Evolutionary conservation across 2,113 vertebrate genomes (phyloP), one percentile per base, ranked within the genome.

Genomic region (Atherinomorus stipes): DNA sequence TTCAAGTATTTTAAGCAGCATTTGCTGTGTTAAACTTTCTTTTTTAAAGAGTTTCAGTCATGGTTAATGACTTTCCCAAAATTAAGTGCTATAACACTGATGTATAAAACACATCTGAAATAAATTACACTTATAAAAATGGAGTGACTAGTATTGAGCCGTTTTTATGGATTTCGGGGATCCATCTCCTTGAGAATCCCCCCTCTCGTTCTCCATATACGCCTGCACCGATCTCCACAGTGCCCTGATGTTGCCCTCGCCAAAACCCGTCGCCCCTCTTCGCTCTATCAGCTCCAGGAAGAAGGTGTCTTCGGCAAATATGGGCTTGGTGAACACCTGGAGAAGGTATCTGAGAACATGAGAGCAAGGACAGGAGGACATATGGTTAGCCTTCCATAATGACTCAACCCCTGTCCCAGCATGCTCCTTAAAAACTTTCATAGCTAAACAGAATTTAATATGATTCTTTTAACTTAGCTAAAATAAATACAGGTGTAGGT

Each of bases 261-360:
- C 98, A 0, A 99, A 99, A 13, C 98, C 97, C 0, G 66, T 90
- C 0, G 97, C 96, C 15, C 96, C 96, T 37, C 87, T 90, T 1
- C 98, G 94, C 85, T 99, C 94, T 37, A 99, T 98, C 62, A 99
- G 93, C 91, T 99, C 98, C 58, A 99, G 88, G 88, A 97, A 99
- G 88, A 98, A 96, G 0, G 98, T 98, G 65, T 97, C 95, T 85
- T 99, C 95, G 0, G 86, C 73, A 38, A 99, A 99, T 67, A 99
- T 83, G 61, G 97, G 96, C 78, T 95, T 95, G 28, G 96, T 96
- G 72, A 99, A 99, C 59, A 98, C 93, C 90, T 99, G 98, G 73
- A 99, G 95, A 49, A 99, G 89, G 78, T 95, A 93, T 49, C 92
- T 95, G 64, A 31, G 71, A 72, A 51, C 4, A 68, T 1, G 26